These are phyloP conservation scores for Bovichtus diacanthus DNA, from an alignment of 2,797 vertebrate genomes.

Conservation along the genomic window DNA sequence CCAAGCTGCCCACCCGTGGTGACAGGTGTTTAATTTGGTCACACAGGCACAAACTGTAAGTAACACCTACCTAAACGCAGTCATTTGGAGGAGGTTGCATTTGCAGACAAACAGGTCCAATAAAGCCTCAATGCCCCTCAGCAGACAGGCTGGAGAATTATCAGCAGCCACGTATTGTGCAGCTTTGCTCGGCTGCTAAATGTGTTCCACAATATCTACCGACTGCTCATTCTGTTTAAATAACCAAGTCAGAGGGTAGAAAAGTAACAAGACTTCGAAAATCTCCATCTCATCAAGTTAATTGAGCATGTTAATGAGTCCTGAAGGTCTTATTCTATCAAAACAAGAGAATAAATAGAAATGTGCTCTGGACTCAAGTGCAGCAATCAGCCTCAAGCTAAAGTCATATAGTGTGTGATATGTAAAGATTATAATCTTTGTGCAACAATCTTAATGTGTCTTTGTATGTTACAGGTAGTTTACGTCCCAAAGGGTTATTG, in stretches of 20 bases:
- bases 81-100: background rate
- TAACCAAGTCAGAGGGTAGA: slow-evolving; percentile 10
- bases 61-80: background rate
- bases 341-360: background rate
- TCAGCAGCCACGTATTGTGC: slow-evolving; percentile 14
- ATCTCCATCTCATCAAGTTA: background rate
- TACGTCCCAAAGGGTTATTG: no score
- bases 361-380: background rate
- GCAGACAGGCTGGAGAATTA: slow-evolving; percentile 2
- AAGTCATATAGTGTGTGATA: no score
- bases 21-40: slow-evolving; percentile 21
- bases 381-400: background rate
- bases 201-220: slow-evolving; percentile 6
- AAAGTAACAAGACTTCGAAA: background rate
- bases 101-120: slow-evolving; percentile 14
- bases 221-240: slow-evolving; percentile 9
- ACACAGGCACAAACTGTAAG: background rate
- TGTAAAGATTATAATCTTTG: no score
- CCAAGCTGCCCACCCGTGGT: slow-evolving; percentile 23
- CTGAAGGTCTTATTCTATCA: background rate
- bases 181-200: slow-evolving; percentile 43
- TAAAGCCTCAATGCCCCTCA: background rate
- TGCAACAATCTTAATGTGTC: no score
- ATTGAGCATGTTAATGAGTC: background rate
- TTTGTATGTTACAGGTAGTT: no score